Evolutionary conservation across 2,113 vertebrate species (phyloP).

Genomic region (Hoplias malabaricus): DNA sequence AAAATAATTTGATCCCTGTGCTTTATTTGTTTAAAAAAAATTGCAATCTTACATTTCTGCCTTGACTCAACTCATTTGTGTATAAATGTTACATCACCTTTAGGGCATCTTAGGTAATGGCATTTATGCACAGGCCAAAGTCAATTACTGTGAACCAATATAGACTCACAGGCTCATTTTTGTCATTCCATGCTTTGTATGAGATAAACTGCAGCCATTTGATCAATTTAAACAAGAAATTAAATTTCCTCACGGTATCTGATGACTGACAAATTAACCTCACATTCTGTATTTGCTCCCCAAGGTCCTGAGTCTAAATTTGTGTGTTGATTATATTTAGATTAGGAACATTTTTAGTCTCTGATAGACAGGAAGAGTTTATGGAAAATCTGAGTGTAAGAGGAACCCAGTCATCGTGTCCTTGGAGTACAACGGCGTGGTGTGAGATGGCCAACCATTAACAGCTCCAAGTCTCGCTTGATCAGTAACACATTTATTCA

Average conservation of each 20-base stretch:
- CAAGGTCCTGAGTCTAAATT: conserved; percentile 30
- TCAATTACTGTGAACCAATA: conserved; percentile 16
- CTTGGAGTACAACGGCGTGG: conserved; percentile 9
- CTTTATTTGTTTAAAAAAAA: conserved; percentile 12
- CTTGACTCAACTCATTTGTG: neutral
- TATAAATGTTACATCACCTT: neutral
- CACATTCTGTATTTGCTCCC: conserved; percentile 5
- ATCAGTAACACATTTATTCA: conserved; percentile 43
- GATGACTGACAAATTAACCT: conserved; percentile 28
- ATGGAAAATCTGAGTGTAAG: conserved; percentile 52
- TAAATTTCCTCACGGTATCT: conserved; percentile 44
- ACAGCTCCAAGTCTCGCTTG: conserved; percentile 15
- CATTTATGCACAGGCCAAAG: conserved; percentile 3
- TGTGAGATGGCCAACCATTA: conserved; percentile 39
- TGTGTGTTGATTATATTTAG: conserved; percentile 43
- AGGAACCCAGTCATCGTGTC: conserved; percentile 30
- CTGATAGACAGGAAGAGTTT: conserved; percentile 44
- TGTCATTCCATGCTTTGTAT: conserved; percentile 21
- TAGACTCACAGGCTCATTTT: neutral
- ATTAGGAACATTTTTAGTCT: conserved; percentile 39
- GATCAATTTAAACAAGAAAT: conserved; percentile 34
- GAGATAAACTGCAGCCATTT: neutral
- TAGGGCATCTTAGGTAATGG: neutral
- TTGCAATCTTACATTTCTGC: conserved; percentile 22
- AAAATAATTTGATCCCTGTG: conserved; percentile 30